A percentile compares a stretch with the other conserved stretches of the same genome.
phyloP scores from a whole-genome alignment of 2,888 invertebrate species.

The Alloplasta piceator region DNA sequence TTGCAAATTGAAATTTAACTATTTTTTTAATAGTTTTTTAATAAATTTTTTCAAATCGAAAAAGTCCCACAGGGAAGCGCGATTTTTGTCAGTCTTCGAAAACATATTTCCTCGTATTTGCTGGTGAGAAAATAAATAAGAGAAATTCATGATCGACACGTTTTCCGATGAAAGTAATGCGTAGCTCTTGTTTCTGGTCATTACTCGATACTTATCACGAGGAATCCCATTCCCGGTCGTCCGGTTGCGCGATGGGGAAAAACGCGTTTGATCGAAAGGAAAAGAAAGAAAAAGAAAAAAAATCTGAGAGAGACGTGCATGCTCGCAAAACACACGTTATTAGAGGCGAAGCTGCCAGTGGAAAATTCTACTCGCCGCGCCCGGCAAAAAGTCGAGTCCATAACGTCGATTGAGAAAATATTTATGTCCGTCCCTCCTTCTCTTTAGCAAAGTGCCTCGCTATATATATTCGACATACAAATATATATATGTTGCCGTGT shows the following conservation, averaged over 20 bases:
- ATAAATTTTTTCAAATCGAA: too few species aligned
- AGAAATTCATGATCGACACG: constrained; percentile 20
- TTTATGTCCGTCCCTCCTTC: constrained; percentile 45
- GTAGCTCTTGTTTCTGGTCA: not conserved
- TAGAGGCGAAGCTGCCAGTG: constrained; percentile 39
- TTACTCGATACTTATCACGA: not conserved
- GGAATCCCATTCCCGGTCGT: not conserved
- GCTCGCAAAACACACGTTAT: constrained; percentile 13
- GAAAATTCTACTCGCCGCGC: constrained; percentile 53
- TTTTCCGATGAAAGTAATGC: constrained; percentile 24
- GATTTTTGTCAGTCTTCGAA: not conserved
- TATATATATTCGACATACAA: not conserved
- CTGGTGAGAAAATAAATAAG: not conserved
- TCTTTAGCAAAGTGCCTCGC: not conserved
- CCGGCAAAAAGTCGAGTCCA: constrained; percentile 33
- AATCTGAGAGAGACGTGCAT: constrained; percentile 7
- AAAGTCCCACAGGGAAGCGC: too few species aligned
- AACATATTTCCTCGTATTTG: constrained; percentile 2
- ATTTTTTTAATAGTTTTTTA: too few species aligned
- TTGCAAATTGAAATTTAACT: too few species aligned
- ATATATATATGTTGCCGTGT: constrained; percentile 8
- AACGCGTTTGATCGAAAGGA: constrained; percentile 43
- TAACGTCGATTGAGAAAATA: constrained; percentile 62
- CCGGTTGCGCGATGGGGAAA: constrained; percentile 3
- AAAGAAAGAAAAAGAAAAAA: constrained; percentile 28